Evolutionary conservation across 1,140 invertebrate genomes (phyloP).

Genomic region (Drosophila sp.): DNA sequence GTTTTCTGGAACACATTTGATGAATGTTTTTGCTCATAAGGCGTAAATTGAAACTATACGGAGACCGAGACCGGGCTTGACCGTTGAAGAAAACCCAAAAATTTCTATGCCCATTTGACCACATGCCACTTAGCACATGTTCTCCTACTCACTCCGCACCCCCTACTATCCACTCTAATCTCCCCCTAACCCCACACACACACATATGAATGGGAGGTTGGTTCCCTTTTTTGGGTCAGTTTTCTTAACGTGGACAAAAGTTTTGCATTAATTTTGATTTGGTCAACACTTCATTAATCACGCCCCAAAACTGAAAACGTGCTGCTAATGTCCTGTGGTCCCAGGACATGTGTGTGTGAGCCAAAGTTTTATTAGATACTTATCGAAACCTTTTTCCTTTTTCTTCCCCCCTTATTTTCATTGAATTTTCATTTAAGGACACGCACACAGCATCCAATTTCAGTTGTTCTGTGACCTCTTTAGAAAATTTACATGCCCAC

Average conservation of each 20-base stretch:
- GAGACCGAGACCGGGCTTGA: slow-evolving; percentile 32
- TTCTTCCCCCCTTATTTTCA: slow-evolving; percentile 5
- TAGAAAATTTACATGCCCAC: slow-evolving; percentile 40
- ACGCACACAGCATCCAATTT: slow-evolving; percentile 65
- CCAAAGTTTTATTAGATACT: slow-evolving; percentile 59
- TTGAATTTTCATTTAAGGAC: slow-evolving; percentile 35
- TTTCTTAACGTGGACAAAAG: slow-evolving; percentile 56
- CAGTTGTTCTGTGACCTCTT: slow-evolving; percentile 13
- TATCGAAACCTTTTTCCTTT: slow-evolving; percentile 47
- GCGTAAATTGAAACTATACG: slow-evolving; percentile 77
- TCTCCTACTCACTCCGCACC: slow-evolving; percentile 6
- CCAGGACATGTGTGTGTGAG: slow-evolving; percentile 52
- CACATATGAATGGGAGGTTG: slow-evolving; percentile 40
- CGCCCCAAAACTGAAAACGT: slow-evolving; percentile 41
- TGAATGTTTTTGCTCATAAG: slow-evolving; percentile 77
- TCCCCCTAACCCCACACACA: slow-evolving; percentile 15
- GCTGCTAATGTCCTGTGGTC: slow-evolving; percentile 58
- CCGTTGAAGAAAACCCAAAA: slow-evolving; percentile 39
- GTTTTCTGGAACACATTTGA: slow-evolving; percentile 58
- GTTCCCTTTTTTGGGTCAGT: slow-evolving; percentile 42
- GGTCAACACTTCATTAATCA: slow-evolving; percentile 81
- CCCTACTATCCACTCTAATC: not conserved
- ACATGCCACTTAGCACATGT: slow-evolving; percentile 79
- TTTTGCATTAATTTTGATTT: slow-evolving; percentile 75
- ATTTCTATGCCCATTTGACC: slow-evolving; percentile 56